Conservation (phyloP, 2,797 vertebrate genomes). For the Rhinichthys osculus region DNA sequence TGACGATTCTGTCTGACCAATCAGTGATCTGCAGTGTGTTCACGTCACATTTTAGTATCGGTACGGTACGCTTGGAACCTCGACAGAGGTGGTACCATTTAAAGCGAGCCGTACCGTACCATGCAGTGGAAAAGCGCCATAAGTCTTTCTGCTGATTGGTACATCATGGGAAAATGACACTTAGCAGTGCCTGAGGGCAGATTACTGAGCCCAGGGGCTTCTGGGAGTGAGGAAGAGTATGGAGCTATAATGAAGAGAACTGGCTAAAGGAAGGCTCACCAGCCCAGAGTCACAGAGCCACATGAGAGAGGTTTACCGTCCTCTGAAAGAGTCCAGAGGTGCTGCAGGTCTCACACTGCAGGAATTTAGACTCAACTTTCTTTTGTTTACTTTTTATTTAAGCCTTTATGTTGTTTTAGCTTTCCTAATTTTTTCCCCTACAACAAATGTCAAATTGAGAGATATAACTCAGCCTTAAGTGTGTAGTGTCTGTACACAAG, state of each 20-base stretch:
- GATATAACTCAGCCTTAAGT: neutral
- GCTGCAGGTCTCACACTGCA: neutral
- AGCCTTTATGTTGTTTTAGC: neutral
- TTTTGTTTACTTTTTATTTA: neutral
- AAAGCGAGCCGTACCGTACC: too few relatives aligned
- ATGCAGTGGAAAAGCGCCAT: too few relatives aligned
- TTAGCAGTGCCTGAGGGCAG: neutral
- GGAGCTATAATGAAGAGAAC: constrained; percentile 14
- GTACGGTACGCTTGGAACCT: too few relatives aligned
- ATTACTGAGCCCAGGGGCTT: constrained; percentile 6
- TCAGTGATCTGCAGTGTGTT: too few relatives aligned
- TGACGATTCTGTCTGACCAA: too few relatives aligned
- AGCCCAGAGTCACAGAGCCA: neutral
- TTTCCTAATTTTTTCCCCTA: neutral
- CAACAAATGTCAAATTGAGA: neutral
- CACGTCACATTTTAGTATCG: too few relatives aligned
- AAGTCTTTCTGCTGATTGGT: too few relatives aligned
- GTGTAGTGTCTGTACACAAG: constrained; percentile 67
- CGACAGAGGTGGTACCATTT: too few relatives aligned
- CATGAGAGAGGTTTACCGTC: neutral
- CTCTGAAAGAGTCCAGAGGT: neutral
- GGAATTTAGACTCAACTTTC: neutral
- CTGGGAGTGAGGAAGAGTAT: neutral
- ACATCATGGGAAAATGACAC: neutral
- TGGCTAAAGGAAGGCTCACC: neutral